Percentiles rank a stretch among this genome's conserved stretches.
Conservation (phyloP, 2,113 vertebrate species). For the Mungos mungo region DNA sequence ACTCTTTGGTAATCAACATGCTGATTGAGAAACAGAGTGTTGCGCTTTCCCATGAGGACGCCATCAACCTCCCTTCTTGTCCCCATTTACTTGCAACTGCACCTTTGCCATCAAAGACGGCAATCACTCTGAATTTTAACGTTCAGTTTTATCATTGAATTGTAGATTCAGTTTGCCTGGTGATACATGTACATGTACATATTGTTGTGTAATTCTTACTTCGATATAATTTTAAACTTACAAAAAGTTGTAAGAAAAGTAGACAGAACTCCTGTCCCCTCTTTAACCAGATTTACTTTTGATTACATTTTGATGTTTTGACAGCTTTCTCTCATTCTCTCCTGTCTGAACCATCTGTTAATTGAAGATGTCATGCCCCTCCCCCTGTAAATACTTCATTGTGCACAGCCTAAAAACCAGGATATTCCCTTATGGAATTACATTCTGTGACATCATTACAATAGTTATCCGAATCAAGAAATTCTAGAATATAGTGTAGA, state of each 20-base stretch:
- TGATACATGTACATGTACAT: not conserved
- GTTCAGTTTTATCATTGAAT: not conserved
- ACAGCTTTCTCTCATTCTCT: not conserved
- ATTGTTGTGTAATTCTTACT: not conserved
- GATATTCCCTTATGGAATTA: not conserved
- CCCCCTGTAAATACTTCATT: not conserved
- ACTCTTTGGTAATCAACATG: not conserved
- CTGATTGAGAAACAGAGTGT: not conserved
- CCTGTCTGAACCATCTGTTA: not conserved
- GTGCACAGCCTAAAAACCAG: not conserved
- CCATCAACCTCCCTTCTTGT: not conserved
- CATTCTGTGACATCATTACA: not conserved
- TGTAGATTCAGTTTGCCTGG: not conserved
- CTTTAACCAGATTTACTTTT: not conserved
- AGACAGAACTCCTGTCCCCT: not conserved
- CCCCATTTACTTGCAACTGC: not conserved
- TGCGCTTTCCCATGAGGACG: not conserved
- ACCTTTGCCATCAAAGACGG: not conserved
- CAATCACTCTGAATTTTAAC: not conserved
- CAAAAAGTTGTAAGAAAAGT: not conserved
- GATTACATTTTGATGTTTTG: not conserved
- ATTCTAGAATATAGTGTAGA: not conserved
- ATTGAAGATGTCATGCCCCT: not conserved
- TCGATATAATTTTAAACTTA: not conserved
- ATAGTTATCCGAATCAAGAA: not conserved